phyloP scores from a whole-genome alignment of 2,113 vertebrate species.

The Urocynchramus pylzowi region DNA sequence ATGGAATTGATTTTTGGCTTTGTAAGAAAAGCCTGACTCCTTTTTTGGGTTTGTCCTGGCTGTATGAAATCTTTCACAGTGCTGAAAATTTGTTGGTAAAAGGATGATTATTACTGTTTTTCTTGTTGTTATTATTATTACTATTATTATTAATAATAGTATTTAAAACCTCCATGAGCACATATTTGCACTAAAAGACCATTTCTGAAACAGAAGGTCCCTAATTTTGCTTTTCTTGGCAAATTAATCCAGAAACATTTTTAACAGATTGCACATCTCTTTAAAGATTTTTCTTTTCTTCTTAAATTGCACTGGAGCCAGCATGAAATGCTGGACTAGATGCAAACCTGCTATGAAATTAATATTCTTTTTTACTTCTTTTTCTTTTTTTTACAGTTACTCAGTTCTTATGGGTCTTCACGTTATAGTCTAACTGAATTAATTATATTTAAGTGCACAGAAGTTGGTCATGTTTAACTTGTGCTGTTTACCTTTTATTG shows the following conservation, averaged over 20 bases:
- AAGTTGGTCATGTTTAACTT: background rate
- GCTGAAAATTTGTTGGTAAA: background rate
- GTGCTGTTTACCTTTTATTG: background rate
- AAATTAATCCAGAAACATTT: background rate
- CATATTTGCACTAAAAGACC: background rate
- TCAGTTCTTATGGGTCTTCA: background rate
- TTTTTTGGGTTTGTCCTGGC: background rate
- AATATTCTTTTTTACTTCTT: background rate
- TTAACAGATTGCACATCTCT: background rate
- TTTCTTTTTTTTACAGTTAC: background rate
- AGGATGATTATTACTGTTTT: background rate
- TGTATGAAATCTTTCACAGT: background rate
- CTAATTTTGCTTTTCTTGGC: slow-evolving; percentile 8
- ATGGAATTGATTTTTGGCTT: background rate
- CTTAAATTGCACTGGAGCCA: background rate
- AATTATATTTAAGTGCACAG: background rate
- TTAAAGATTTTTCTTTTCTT: background rate
- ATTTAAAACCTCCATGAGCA: background rate
- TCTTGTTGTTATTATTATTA: background rate
- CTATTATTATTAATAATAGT: background rate
- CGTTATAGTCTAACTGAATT: background rate
- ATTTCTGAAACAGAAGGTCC: background rate
- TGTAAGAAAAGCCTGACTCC: background rate
- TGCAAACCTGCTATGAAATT: background rate
- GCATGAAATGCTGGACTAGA: background rate